Percentiles rank a stretch among this genome's conserved stretches.
Evolutionary conservation across 2,888 invertebrate genomes (phyloP).

Genomic region (Lasioglossum vierecki): DNA sequence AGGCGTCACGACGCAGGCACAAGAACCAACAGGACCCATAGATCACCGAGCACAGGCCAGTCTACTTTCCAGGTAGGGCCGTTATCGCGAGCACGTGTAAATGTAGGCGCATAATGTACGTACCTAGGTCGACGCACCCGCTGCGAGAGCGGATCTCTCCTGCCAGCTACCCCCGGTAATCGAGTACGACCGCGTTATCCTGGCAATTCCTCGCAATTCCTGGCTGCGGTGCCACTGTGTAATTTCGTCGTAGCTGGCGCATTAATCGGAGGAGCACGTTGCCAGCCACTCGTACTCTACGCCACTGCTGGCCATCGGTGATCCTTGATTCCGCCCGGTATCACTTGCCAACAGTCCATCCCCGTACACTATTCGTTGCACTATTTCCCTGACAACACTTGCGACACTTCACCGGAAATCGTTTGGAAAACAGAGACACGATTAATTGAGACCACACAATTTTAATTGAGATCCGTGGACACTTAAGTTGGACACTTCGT

Average conservation of each 20-base stretch:
- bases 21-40: constrained; percentile 13
- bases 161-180: constrained; percentile 52
- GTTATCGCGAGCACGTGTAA: constrained; percentile 46
- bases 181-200: constrained; percentile 59
- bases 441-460: background rate
- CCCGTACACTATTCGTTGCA: background rate
- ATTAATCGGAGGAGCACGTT: constrained; percentile 51
- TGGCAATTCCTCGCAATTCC: constrained; percentile 49
- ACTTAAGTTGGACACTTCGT: background rate
- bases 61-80: constrained; percentile 37
- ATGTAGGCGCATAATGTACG: constrained; percentile 36
- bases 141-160: constrained; percentile 31
- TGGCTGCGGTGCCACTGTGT: constrained; percentile 41
- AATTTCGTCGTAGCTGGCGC: constrained; percentile 52
- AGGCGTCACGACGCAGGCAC: background rate
- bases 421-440: background rate
- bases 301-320: constrained; percentile 38
- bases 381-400: background rate
- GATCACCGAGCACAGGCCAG: constrained; percentile 19
- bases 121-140: constrained; percentile 39
- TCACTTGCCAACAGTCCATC: constrained; percentile 14
- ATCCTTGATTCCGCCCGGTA: constrained; percentile 39
- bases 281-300: constrained; percentile 19
- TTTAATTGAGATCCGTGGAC: no score
- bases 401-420: background rate